phyloP scores from a whole-genome alignment of 64 coral and sea anemone genomes.

The Stichodactyla mertensii region DNA sequence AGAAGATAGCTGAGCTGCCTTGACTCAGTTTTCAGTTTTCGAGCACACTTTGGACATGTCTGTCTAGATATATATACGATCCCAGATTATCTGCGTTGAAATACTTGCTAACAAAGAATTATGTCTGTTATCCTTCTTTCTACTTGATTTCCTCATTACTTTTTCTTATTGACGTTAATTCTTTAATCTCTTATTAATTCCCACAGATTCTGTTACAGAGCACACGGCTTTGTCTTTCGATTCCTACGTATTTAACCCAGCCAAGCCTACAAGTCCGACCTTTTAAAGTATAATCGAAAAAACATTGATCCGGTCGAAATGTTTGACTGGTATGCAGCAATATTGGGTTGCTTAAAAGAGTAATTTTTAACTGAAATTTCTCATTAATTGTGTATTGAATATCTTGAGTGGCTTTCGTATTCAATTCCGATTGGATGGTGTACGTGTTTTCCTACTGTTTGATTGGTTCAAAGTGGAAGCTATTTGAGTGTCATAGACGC shows the following conservation, averaged over 20 bases:
- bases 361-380: too few species aligned
- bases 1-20: too few species aligned
- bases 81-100: background rate
- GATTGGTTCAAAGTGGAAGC: too few species aligned
- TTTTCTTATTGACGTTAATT: background rate
- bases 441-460: too few species aligned
- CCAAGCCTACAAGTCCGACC: slow-evolving; percentile 6
- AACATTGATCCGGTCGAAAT: background rate
- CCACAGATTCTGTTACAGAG: slow-evolving; percentile 15
- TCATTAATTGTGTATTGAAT: too few species aligned
- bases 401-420: background rate
- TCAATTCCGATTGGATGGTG: background rate
- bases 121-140: background rate
- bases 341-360: too few species aligned
- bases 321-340: background rate
- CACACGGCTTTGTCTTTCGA: background rate
- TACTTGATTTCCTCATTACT: background rate
- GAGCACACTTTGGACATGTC: too few species aligned
- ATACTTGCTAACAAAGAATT: background rate
- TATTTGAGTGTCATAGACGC: too few species aligned
- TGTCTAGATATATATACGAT: too few species aligned
- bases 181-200: background rate
- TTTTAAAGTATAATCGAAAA: background rate
- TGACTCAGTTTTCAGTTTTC: too few species aligned
- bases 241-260: background rate